Evolutionary conservation across 35 echinoderm and acorn worm species (phyloP), one percentile per base, ranked within the genome.

Genomic region (Heliocidaris tuberculata): DNA sequence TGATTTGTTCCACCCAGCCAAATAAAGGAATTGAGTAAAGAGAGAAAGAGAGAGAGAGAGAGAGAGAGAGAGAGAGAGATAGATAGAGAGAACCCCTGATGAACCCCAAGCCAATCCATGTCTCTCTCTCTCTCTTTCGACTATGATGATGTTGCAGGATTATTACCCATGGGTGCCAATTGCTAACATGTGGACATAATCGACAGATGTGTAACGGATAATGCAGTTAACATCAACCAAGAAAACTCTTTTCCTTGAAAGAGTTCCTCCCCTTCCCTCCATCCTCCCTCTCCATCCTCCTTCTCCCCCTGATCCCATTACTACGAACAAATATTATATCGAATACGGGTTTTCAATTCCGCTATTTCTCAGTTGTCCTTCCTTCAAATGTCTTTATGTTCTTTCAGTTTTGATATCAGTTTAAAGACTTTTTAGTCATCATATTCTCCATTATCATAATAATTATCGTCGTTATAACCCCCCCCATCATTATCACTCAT

Each of bases 151-250:
- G 60, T 70, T 70, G 60, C 17, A 16, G 21, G 60, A 88, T 88
- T 88, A 88, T 88, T 88, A 88, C 86, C 86, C 86, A 88, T 88
- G 31, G 86, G 86, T 32, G 47, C 31, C 86, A 88, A 88, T 88
- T 48, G 86, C 31, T 48, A 88, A 48, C 86, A 88, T 88, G 86
- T 48, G 86, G 86, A 88, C 31, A 88, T 88, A 88, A 88, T 88
- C 86, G 86, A 88, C 86, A 88, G 86, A 88, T 88, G 86, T 48
- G 47, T 88, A 88, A 88, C 86, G 31, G 86, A 48, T 88, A 88
- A 88, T 88, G 47, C 86, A 48, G 31, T 88, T 88, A 88, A 88
- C 60, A 70, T 70, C 60, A 70, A 70, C 60, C 60, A 70, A 70
- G 60, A 21, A 42, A 70, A 70, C 60, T 19, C 60, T 19, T 70